Base-by-base conservation (phyloP, 2,113 vertebrate species). In the Odocoileus hemionus region DNA sequence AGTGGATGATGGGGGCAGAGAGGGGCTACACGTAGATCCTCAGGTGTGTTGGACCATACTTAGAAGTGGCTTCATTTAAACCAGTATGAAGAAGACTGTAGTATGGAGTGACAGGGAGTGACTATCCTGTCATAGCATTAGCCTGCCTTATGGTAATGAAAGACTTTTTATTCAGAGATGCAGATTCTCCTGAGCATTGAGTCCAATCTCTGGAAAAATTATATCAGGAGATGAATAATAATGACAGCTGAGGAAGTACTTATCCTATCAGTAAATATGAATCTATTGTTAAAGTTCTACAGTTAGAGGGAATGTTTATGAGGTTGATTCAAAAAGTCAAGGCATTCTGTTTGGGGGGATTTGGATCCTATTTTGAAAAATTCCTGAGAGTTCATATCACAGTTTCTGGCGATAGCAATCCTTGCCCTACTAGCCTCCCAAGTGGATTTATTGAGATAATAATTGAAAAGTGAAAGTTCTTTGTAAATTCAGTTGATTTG, bases 391-490 rank as follows among this genome's bases (percentile, higher is more conserved):
- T 95, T 95, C n/a, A 16, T 67, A 19, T 94, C 36, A 91, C 23
- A 17, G 43, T 85, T 93, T 88, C 47, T 94, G 17, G 30, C 54
- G 19, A 93, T 36, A 89, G 57, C 4, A 93, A 28, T 89, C 57
- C 15, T 90, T 95, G 17, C 23, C 19, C 39, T 86, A 12, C 33
- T 84, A 64, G 28, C 9, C 12, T 95, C 50, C 12, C 25, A 74
- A 57, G 47, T 89, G 60, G 52, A 94, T 76, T 95, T 96, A 96
- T 92, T 95, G 52, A 79, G 39, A 95, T 43, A 89, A 90, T 70
- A 88, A 74, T 88, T 50, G 64, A 92, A 93, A 96, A 12, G 17
- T 52, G 50, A 83, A 89, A 96, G 16, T 57, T 36, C 61, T 96
- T 94, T 96, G 45, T 90, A 61, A 95, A 78, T 95, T 84, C 16